These are phyloP conservation scores for Eidolon helvum DNA, from an alignment of 2,113 vertebrate species.

Conservation along the genomic window DNA sequence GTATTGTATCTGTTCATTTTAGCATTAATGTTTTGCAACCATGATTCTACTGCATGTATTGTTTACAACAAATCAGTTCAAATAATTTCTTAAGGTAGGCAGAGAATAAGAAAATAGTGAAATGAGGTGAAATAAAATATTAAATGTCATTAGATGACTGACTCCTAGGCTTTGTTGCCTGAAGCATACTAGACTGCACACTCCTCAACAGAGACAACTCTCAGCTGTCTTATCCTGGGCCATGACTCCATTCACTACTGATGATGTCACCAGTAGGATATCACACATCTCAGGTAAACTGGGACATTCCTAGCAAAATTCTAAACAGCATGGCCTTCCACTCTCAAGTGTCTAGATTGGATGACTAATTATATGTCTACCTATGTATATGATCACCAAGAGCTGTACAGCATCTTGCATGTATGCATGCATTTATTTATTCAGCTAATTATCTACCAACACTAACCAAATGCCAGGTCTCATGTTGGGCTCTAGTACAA, in stretches of 20 bases:
- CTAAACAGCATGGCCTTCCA: background rate
- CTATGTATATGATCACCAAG: background rate
- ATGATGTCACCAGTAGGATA: background rate
- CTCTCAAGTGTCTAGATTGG: background rate
- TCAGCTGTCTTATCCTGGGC: background rate
- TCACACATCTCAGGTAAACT: background rate
- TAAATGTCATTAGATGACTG: background rate
- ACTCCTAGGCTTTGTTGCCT: background rate
- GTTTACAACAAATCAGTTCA: background rate
- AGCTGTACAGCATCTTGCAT: background rate
- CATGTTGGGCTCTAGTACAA: background rate
- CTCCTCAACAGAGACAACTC: background rate
- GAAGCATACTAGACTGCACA: background rate
- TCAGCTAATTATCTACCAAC: background rate
- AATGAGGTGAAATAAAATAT: background rate
- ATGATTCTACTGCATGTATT: background rate
- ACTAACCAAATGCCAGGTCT: background rate
- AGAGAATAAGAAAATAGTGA: conserved; percentile 22
- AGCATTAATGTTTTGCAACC: background rate
- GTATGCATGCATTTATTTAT: background rate
- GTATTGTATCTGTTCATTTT: background rate
- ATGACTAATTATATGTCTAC: background rate
- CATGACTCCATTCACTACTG: background rate
- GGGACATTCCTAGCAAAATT: background rate
- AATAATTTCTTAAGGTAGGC: background rate